phyloP scores from a whole-genome alignment of 1,140 invertebrate species.

The Melanaphis sacchari region DNA sequence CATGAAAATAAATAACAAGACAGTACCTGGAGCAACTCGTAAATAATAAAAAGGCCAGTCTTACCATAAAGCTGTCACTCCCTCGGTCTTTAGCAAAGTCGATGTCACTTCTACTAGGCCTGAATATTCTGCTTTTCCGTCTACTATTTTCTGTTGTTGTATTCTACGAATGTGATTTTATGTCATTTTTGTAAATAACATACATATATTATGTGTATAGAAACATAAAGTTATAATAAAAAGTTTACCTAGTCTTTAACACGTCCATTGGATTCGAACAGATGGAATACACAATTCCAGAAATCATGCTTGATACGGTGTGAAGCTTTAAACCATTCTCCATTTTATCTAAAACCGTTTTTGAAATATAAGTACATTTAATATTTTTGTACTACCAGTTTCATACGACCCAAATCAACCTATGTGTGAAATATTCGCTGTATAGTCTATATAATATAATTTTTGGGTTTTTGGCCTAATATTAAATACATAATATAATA shows the following conservation, averaged over 20 bases:
- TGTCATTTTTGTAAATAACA: background rate
- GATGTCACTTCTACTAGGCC: constrained; percentile 88
- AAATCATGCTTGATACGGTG: constrained; percentile 96
- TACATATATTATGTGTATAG: background rate
- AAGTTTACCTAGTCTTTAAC: constrained; percentile 82
- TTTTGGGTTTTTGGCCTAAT: background rate
- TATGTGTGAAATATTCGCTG: background rate
- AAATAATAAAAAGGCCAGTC: constrained; percentile 98
- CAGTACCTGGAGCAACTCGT: constrained; percentile 95
- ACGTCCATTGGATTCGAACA: constrained; percentile 99
- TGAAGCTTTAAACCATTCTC: constrained; percentile 69
- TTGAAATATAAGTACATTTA: background rate
- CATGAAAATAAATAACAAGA: constrained; percentile 97
- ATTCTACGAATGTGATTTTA: constrained; percentile 71
- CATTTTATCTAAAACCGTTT: constrained; percentile 13
- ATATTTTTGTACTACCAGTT: background rate
- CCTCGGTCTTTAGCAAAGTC: constrained; percentile 87
- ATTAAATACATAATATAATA: too few species aligned
- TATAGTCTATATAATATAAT: background rate
- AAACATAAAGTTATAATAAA: too few species aligned
- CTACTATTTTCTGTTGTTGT: constrained; percentile 94
- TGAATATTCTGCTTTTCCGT: constrained; percentile 93
- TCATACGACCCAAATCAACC: background rate
- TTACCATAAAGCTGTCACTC: constrained; percentile 96
- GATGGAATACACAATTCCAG: constrained; percentile 92